Evolutionary conservation across 2,113 vertebrate species (phyloP).

Genomic region (Mellivora capensis): DNA sequence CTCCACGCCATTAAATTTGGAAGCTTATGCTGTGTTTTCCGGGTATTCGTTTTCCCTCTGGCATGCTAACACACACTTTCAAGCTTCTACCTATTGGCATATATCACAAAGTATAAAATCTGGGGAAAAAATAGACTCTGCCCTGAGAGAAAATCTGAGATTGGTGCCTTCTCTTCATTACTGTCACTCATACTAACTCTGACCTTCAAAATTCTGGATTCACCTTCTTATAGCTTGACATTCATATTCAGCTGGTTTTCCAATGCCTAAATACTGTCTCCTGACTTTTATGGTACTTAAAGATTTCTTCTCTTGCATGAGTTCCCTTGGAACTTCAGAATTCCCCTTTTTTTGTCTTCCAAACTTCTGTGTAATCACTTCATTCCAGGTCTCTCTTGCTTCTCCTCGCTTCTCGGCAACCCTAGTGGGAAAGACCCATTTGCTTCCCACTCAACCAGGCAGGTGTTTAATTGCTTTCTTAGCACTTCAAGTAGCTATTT

Average conservation of each 20-base stretch:
- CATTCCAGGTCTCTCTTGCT: background rate
- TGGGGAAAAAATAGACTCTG: background rate
- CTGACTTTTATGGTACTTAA: background rate
- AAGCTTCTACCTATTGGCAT: background rate
- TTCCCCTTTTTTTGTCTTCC: background rate
- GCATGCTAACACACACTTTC: background rate
- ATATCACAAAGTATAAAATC: constrained; percentile 3
- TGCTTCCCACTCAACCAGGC: constrained; percentile 21
- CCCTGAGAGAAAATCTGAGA: background rate
- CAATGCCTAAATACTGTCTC: background rate
- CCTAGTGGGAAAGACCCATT: background rate
- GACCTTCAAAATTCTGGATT: constrained; percentile 11
- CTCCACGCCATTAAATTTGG: background rate
- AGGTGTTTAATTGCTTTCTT: constrained; percentile 49
- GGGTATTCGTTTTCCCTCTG: background rate
- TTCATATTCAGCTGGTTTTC: background rate
- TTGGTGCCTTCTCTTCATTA: background rate
- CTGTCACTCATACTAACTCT: background rate
- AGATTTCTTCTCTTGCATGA: background rate
- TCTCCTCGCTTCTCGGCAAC: background rate
- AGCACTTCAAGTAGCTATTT: background rate
- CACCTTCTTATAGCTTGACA: background rate
- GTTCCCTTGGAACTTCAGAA: background rate
- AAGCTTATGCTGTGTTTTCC: background rate
- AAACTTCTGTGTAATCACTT: background rate